Conservation (phyloP, 53 echinoderm and acorn worm species). For the Hippasteria phrygiana region DNA sequence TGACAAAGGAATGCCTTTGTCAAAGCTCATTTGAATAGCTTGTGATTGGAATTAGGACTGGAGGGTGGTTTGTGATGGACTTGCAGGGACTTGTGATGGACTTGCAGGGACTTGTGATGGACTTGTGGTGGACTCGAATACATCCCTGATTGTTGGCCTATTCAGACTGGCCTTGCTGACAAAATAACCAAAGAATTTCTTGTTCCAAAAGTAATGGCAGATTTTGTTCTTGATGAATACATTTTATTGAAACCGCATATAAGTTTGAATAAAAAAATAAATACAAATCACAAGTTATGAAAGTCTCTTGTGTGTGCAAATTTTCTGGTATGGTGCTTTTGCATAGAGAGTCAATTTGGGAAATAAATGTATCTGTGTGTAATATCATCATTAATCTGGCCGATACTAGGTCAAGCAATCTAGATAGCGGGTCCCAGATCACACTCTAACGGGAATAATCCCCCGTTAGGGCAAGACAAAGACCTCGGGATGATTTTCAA, state of each 20-base stretch:
- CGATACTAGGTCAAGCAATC: slow-evolving; percentile 6
- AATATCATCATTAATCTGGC: background rate
- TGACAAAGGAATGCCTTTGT: too few relatives aligned
- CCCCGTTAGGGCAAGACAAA: slow-evolving; percentile 33
- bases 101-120: too few relatives aligned
- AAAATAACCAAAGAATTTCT: too few relatives aligned
- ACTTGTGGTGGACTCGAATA: too few relatives aligned
- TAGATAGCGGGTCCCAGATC: background rate
- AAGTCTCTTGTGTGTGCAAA: background rate
- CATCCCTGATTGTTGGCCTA: too few relatives aligned
- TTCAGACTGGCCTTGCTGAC: too few relatives aligned
- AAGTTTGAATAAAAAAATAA: background rate
- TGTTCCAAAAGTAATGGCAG: too few relatives aligned
- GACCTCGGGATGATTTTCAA: slow-evolving; percentile 30
- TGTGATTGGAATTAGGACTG: too few relatives aligned
- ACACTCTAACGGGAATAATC: slow-evolving; percentile 4
- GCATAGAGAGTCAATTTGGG: background rate
- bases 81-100: too few relatives aligned
- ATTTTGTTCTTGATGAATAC: too few relatives aligned
- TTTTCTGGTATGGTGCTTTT: background rate
- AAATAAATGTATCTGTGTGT: background rate
- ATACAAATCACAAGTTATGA: background rate
- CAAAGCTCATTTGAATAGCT: too few relatives aligned
- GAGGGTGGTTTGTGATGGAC: too few relatives aligned
- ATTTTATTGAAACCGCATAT: background rate